Evolutionary conservation across 2,797 vertebrate genomes (phyloP).

Genomic region (Pogoniulus pusillus): DNA sequence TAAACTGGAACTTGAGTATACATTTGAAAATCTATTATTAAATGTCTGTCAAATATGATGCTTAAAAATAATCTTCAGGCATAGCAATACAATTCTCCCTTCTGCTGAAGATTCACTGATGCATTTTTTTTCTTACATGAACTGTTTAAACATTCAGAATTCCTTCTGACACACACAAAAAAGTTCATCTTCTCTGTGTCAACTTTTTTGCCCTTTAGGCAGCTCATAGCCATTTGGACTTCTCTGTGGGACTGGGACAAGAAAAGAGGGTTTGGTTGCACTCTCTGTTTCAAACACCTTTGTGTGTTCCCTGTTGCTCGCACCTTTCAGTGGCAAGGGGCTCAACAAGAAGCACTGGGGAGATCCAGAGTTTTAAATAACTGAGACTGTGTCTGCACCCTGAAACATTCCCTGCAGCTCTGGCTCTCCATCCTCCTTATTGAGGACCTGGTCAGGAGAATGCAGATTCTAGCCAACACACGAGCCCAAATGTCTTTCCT

Average conservation of each 20-base stretch:
- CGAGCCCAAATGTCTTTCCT: neutral
- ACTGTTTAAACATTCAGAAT: neutral
- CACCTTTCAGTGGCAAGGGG: neutral
- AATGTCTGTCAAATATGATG: neutral
- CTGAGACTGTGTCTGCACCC: neutral
- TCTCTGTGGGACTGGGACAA: neutral
- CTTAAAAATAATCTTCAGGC: neutral
- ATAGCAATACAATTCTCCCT: neutral
- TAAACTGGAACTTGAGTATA: neutral
- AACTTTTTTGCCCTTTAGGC: neutral
- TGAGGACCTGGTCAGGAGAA: neutral
- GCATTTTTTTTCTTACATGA: neutral
- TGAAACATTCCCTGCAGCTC: neutral
- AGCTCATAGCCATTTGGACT: neutral
- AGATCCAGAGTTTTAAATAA: neutral
- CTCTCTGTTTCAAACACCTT: neutral
- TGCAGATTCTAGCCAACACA: neutral
- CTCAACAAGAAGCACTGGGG: neutral
- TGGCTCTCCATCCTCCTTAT: neutral
- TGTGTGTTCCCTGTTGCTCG: neutral
- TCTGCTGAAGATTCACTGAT: neutral
- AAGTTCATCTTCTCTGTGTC: neutral
- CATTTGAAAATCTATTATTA: neutral
- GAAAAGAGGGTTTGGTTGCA: neutral
- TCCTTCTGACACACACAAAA: neutral